phyloP scores from a whole-genome alignment of 2,113 vertebrate species.

The Tauraco erythrolophus region DNA sequence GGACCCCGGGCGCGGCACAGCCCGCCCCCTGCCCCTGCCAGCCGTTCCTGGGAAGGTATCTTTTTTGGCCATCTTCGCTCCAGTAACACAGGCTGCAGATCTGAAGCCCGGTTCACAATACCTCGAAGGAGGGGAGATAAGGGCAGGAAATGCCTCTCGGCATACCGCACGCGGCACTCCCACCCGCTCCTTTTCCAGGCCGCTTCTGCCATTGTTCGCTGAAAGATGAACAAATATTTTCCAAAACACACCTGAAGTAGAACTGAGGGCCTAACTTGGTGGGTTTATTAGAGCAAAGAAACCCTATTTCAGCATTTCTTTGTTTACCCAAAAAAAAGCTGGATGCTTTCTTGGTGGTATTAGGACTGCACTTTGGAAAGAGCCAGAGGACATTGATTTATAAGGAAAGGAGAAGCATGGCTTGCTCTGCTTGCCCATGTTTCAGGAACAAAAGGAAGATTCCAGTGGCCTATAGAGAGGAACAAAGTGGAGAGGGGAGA shows the following conservation, averaged over 20 bases:
- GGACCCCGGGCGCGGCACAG: not conserved
- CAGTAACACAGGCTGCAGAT: slow-evolving; percentile 17
- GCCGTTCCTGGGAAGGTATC: slow-evolving; percentile 32
- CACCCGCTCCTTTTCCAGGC: slow-evolving; percentile 47
- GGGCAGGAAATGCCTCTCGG: slow-evolving; percentile 59
- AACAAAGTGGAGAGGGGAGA: not conserved
- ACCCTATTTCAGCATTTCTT: not conserved
- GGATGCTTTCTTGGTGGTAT: not conserved
- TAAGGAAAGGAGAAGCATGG: not conserved
- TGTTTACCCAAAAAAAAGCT: not conserved
- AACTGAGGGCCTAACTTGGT: not conserved
- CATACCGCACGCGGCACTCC: slow-evolving; percentile 12
- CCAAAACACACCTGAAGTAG: slow-evolving; percentile 28
- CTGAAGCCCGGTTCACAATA: slow-evolving; percentile 39
- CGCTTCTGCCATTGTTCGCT: slow-evolving; percentile 44
- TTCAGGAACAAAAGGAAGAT: not conserved
- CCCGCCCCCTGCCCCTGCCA: not conserved
- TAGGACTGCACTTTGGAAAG: not conserved
- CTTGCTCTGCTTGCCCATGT: not conserved
- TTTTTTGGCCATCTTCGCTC: not conserved
- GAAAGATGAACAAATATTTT: slow-evolving; percentile 41
- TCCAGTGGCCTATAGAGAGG: not conserved
- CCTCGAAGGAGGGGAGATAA: slow-evolving; percentile 43
- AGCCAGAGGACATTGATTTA: not conserved
- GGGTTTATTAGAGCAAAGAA: not conserved